These are phyloP conservation scores for Arge pagana DNA, from an alignment of 2,888 invertebrate genomes.

Conservation along the genomic window DNA sequence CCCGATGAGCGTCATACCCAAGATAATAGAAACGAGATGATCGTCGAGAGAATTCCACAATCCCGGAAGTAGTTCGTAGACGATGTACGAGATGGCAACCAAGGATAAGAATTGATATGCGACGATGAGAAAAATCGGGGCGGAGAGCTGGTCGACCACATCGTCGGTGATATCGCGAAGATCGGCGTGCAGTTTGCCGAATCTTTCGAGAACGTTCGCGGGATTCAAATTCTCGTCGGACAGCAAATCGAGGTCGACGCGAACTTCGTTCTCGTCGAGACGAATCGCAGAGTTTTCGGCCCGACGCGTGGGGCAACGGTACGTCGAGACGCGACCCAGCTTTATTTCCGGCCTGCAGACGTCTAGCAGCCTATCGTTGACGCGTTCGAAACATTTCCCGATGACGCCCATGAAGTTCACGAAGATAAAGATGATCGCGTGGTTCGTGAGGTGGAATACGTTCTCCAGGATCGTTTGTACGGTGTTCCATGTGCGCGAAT, in stretches of 20 bases:
- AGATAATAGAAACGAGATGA: background rate
- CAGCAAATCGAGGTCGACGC: background rate
- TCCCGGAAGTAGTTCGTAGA: background rate
- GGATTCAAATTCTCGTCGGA: background rate
- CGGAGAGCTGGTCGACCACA: background rate
- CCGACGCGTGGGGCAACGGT: background rate
- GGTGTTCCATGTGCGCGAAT: too few relatives aligned
- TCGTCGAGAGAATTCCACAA: background rate
- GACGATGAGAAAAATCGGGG: background rate
- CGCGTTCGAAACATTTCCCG: background rate
- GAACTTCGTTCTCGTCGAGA: too few relatives aligned
- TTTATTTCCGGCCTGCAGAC: background rate
- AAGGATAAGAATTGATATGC: background rate
- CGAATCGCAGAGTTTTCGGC: too few relatives aligned
- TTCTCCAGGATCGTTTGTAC: background rate
- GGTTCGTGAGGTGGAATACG: background rate
- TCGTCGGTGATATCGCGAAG: background rate
- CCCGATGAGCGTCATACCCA: too few relatives aligned
- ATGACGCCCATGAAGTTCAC: background rate
- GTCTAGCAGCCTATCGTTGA: background rate
- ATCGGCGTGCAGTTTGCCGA: background rate
- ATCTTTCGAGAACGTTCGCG: background rate
- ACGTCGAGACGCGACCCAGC: background rate
- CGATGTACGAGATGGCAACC: background rate
- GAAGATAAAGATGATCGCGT: background rate